These are phyloP conservation scores for Bombyx huttoni DNA, from an alignment of 2,888 invertebrate species.

Conservation along the genomic window DNA sequence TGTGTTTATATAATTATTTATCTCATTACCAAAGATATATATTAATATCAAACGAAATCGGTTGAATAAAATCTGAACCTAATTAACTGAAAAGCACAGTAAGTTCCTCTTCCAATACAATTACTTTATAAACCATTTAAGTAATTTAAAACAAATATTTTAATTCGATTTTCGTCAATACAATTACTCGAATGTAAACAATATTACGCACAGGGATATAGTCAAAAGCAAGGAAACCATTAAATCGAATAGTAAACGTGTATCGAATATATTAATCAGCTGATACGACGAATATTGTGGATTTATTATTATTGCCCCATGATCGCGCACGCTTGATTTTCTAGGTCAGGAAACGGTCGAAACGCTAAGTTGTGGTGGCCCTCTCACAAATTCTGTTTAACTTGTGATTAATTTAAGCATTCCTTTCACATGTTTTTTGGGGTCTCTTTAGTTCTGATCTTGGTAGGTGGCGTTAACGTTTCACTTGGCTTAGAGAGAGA, in stretches of 20 bases:
- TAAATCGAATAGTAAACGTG: conserved; percentile 1
- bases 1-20: not conserved
- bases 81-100: no score
- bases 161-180: not conserved
- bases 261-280: conserved; percentile 10
- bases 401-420: not conserved
- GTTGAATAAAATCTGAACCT: not conserved
- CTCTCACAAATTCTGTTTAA: conserved; percentile 25
- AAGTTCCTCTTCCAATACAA: no score
- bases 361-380: conserved; percentile 35
- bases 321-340: conserved; percentile 36
- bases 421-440: not conserved
- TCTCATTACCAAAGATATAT: not conserved
- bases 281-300: conserved; percentile 11
- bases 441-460: not conserved
- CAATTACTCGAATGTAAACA: not conserved
- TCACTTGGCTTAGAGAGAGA: not conserved
- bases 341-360: conserved; percentile 55
- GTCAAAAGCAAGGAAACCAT: not conserved
- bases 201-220: not conserved
- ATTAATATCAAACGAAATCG: not conserved
- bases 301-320: conserved; percentile 39
- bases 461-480: not conserved
- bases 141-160: not conserved
- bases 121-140: no score